Evolutionary conservation across 2,797 vertebrate species (phyloP).

Genomic region (Babyrousa celebensis): DNA sequence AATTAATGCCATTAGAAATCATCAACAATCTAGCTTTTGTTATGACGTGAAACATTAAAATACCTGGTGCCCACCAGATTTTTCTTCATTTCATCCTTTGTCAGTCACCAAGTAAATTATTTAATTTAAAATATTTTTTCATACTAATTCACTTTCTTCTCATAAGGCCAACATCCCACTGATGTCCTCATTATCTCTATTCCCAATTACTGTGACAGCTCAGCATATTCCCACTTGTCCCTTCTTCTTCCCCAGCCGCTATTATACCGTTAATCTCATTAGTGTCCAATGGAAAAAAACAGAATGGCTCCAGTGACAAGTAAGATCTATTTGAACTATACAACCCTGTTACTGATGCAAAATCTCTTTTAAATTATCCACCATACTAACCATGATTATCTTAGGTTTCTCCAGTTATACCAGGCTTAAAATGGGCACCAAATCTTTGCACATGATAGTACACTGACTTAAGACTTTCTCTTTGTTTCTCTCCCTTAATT

Average conservation of each 20-base stretch:
- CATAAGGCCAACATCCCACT: not conserved
- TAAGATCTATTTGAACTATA: not conserved
- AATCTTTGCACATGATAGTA: not conserved
- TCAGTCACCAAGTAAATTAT: not conserved
- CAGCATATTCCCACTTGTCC: not conserved
- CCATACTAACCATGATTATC: not conserved
- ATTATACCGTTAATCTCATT: not conserved
- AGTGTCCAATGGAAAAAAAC: not conserved
- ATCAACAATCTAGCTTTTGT: not conserved
- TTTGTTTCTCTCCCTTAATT: not conserved
- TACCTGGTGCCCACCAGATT: not conserved
- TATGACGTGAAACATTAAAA: not conserved
- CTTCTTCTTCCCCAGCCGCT: not conserved
- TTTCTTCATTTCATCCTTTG: slow-evolving; percentile 44
- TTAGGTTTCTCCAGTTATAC: not conserved
- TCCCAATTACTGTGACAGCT: not conserved
- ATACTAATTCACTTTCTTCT: not conserved
- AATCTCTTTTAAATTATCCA: not conserved
- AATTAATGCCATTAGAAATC: not conserved
- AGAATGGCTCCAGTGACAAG: not conserved
- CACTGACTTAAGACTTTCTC: not conserved
- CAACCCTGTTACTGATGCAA: not conserved
- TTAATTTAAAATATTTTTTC: not conserved
- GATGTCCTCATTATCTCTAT: not conserved
- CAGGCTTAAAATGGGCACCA: accelerated